Conservation (phyloP, 2,797 vertebrate species). For the Alcedo atthis region DNA sequence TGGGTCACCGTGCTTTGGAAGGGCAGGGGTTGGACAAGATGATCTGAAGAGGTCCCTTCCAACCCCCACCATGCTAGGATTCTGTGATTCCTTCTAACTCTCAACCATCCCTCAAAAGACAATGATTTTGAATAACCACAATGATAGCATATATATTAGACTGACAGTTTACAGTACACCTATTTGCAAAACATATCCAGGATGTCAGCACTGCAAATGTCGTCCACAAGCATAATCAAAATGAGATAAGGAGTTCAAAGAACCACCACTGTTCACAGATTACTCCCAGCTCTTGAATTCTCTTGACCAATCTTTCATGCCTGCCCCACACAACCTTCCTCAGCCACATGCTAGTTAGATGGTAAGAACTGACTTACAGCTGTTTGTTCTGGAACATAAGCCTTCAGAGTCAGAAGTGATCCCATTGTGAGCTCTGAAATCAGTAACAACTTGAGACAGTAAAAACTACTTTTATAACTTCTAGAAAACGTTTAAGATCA, state of each 20-base stretch:
- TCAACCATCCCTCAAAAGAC: neutral
- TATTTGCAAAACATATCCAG: neutral
- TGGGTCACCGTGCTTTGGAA: neutral
- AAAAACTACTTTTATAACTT: neutral
- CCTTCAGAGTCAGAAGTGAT: neutral
- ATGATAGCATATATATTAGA: neutral
- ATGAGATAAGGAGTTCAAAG: neutral
- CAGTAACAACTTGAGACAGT: neutral
- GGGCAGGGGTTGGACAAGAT: neutral
- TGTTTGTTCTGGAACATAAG: neutral
- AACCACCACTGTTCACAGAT: neutral
- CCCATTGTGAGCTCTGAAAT: neutral
- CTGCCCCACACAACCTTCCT: neutral
- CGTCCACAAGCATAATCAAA: neutral
- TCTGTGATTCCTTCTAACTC: neutral
- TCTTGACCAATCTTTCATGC: neutral
- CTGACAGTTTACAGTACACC: neutral
- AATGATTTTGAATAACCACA: neutral
- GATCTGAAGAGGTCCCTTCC: neutral
- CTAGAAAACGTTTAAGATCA: constrained; percentile 5
- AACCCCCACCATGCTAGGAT: too few relatives aligned
- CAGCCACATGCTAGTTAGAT: neutral
- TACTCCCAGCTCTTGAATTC: neutral
- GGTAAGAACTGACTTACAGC: neutral
- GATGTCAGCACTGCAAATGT: neutral